Conservation (phyloP, 2,113 vertebrate genomes). For the Burhinus oedicnemus region DNA sequence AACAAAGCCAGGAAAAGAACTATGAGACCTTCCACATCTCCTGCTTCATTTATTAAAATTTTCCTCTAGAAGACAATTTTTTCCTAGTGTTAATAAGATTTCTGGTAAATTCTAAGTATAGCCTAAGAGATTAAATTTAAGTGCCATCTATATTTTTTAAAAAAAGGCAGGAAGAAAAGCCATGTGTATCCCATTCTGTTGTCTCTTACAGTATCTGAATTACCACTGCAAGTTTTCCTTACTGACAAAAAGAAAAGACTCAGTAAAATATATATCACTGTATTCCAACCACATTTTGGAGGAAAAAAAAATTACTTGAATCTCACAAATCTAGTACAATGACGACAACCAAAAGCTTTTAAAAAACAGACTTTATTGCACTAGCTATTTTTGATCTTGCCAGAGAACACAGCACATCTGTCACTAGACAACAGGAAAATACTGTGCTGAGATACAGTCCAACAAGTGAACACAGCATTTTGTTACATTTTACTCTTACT, state of each 20-base stretch:
- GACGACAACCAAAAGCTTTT: neutral
- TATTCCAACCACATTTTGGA: neutral
- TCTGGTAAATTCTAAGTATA: neutral
- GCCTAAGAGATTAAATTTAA: neutral
- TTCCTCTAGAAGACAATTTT: neutral
- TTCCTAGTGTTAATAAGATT: neutral
- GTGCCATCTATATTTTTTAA: neutral
- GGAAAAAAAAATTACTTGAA: neutral
- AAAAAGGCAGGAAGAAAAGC: neutral
- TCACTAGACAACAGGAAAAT: neutral
- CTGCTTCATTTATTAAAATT: neutral
- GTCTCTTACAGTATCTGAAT: neutral
- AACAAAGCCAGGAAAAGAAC: neutral
- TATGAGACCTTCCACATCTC: neutral
- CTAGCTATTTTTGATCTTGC: neutral
- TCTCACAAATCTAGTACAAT: neutral
- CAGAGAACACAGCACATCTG: neutral
- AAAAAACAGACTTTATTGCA: neutral
- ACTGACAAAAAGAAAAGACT: neutral
- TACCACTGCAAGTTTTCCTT: neutral
- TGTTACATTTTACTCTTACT: neutral
- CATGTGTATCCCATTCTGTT: neutral
- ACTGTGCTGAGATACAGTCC: neutral
- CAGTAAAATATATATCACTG: neutral
- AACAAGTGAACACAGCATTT: neutral